Percentiles rank a stretch among this genome's conserved stretches.
These are phyloP conservation scores for Abscondita cerata DNA, from an alignment of 2,888 invertebrate genomes.

Conservation along the genomic window DNA sequence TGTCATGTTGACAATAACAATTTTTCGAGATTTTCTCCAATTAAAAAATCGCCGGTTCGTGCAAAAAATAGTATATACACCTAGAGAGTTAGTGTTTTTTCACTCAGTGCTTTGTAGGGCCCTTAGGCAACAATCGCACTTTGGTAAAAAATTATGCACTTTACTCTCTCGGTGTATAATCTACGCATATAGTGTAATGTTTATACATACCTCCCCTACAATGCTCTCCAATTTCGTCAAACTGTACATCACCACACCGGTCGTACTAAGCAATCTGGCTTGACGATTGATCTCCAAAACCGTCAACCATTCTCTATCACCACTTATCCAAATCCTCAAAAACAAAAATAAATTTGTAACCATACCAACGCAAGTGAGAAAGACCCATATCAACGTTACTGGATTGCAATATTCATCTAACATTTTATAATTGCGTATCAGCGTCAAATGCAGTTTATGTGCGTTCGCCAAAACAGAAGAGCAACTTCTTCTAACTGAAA, in stretches of 20 bases:
- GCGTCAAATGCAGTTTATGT: not conserved
- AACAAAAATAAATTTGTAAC: not conserved
- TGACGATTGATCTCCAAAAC: not conserved
- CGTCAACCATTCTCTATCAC: not conserved
- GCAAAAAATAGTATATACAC: no score
- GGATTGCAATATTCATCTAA: not conserved
- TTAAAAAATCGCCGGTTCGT: no score
- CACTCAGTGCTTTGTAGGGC: no score
- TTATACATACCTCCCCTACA: not conserved
- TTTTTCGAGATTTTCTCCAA: no score
- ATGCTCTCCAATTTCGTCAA: not conserved
- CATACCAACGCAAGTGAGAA: not conserved
- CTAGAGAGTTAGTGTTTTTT: no score
- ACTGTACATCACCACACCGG: not conserved
- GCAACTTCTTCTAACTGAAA: no score
- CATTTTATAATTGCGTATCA: not conserved
- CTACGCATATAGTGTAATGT: no score
- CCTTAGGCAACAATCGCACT: no score
- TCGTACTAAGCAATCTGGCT: constrained; percentile 4
- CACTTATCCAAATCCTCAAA: not conserved
- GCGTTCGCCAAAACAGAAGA: no score
- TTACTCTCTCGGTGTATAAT: no score
- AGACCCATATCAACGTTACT: not conserved
- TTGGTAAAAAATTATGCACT: no score
- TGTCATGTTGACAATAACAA: no score